Conservation (phyloP, 2,797 vertebrate species). For the Lerista edwardsae region DNA sequence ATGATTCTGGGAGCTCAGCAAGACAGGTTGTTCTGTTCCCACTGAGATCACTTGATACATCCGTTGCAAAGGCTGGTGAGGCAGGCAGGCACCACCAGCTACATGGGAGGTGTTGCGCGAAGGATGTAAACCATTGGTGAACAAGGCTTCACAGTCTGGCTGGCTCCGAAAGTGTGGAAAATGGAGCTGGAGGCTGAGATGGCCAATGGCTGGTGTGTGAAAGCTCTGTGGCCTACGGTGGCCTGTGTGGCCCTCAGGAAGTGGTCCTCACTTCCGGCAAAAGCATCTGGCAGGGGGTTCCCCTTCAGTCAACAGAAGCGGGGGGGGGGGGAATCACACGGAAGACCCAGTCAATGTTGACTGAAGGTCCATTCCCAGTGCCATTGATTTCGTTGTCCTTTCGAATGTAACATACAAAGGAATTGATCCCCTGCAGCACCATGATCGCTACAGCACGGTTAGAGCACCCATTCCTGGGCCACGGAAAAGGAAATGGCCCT, state of each 20-base stretch:
- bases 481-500: no score
- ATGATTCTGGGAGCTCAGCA: background rate
- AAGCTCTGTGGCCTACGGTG: constrained; percentile 9
- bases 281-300: background rate
- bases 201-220: background rate
- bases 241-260: constrained; percentile 4
- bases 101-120: background rate
- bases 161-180: background rate
- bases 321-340: background rate
- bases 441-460: no score
- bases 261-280: background rate
- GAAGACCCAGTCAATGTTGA: background rate
- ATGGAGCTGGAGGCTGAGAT: background rate
- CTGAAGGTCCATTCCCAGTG: no score
- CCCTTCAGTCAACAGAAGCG: background rate
- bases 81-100: background rate
- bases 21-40: constrained; percentile 24
- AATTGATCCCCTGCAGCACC: background rate
- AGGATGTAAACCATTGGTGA: background rate
- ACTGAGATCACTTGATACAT: background rate
- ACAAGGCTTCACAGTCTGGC: background rate
- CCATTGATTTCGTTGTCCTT: background rate
- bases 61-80: background rate
- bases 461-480: no score
- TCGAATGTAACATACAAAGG: background rate